Evolutionary conservation across 2,113 vertebrate species (phyloP), one percentile per base, ranked within the genome.

Genomic region (Felis chaus): DNA sequence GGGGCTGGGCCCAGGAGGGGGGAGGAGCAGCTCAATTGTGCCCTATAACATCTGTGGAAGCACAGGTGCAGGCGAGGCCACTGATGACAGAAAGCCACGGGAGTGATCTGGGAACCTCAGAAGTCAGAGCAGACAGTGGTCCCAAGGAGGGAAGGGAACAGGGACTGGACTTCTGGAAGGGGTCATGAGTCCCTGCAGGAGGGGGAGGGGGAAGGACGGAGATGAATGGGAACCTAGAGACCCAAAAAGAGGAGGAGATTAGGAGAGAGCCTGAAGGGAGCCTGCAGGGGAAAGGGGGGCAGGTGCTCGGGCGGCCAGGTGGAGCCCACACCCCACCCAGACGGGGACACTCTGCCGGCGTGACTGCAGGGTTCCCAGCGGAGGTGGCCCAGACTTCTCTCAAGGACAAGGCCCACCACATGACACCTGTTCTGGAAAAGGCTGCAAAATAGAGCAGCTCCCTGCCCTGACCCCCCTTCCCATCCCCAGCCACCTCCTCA

Each of bases 191-290:
- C 82, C 45, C 82, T 71, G 25, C 10, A 2, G 16, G 61, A 31
- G 23, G 15, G 19, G 3, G 18, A 69, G 3, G 23, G 31, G 33
- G 3, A 4, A 15, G 0, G 11, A 2, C 3, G 13, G 21, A 1
- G 0, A 55, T 27, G 41, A 78, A 48, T 5, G 33, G 68, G 29
- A 74, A 36, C 23, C 2, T 0, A 15, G 16, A 48, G 21, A 55
- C 12, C 33, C 48, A 7, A 4, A 39, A 71, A 19, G 14, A 50
- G 7, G 50, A 78, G 81, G 39, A 65, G 14, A 4, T 13, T 5
- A 25, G 66, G 23, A 31, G n/a, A 71, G 16, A n/a, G 6, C 39
- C 3, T 1, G 11, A 39, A 50, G 21, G 39, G 21, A 50, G 31
- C 31, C 3, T 5, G 19, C n/a, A 61, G 25, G 57, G 29, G 23